Base-by-base conservation (phyloP, 2,888 invertebrate species). In the Nomada fucata region DNA sequence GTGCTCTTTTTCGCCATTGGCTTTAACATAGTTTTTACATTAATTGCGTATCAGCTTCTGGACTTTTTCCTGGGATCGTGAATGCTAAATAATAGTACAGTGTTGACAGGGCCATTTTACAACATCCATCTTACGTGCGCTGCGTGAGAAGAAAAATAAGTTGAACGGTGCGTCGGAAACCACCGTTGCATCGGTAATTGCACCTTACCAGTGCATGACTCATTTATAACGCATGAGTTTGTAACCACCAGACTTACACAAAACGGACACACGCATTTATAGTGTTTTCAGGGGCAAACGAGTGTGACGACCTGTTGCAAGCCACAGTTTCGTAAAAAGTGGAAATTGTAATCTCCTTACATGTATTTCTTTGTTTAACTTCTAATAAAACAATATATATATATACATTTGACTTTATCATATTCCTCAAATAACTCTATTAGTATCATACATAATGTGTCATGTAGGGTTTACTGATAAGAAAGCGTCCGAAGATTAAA, bases 171-270 rank as follows among this genome's bases (percentile, higher is more conserved):
- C 73, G 57, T 63, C 52, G 69, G 67, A 60, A 86, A 84, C 75
- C 79, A 86, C 82, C 82, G 86, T 86, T 84, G 84, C 75, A 76
- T 79, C 74, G 73, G 84, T 86, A 86, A 86, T 86, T 86, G 71
- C 79, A 78, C 76, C 74, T 86, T 77, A 83, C 76, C 76, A 79
- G 86, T 86, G 86, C 86, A 85, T 86, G 85, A 86, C 84, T 84
- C 77, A 63, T 86, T 86, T 83, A 77, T 73, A 79, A 79, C 74
- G 69, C 81, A 72, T 42, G 74, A 67, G 65, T 64, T 76, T 78
- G 42, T 60, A 76, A 81, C 67, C n/a, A 63, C 55, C 47, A 57
- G 52, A 55, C 29, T 68, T 64, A 53, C 57, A 26, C 29, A 68
- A 64, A 44, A 64, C 53, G 23, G 11, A 29, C 5, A 9, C 65